Percentiles rank a stretch among this genome's conserved stretches.
These are phyloP conservation scores for Arnoldichthys spilopterus DNA, from an alignment of 2,797 vertebrate species.

Conservation along the genomic window DNA sequence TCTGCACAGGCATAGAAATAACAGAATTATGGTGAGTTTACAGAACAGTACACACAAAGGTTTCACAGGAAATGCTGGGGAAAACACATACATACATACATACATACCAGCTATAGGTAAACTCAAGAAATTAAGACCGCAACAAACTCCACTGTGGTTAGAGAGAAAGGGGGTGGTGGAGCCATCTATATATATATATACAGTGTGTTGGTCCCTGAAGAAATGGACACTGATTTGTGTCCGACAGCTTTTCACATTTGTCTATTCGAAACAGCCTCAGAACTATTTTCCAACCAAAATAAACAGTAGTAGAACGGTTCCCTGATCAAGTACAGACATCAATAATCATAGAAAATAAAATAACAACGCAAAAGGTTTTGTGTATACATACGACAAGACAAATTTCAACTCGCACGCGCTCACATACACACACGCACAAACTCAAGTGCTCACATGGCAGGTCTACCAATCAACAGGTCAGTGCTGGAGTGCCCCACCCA, in stretches of 20 bases:
- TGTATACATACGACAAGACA: conserved; percentile 45
- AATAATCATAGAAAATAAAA: conserved; percentile 55
- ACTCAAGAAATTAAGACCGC: conserved; percentile 50
- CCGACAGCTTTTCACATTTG: conserved; percentile 59
- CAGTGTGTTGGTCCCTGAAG: conserved; percentile 77
- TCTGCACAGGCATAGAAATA: conserved; percentile 66
- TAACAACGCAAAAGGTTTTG: conserved; percentile 55
- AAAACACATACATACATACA: conserved; percentile 37
- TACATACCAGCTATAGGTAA: conserved; percentile 60
- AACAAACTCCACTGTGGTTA: conserved; percentile 45
- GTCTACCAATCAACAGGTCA: conserved; percentile 53
- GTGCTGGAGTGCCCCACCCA: conserved; percentile 57
- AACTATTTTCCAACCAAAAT: conserved; percentile 37
- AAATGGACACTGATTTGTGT: conserved; percentile 64
- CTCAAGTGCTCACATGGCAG: conserved; percentile 64
- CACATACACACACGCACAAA: conserved; percentile 39
- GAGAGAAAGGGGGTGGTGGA: conserved; percentile 48
- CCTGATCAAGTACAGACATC: conserved; percentile 65
- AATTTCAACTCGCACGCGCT: conserved; percentile 43
- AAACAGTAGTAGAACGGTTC: conserved; percentile 54
- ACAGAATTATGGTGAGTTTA: conserved; percentile 73
- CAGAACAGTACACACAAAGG: conserved; percentile 63
- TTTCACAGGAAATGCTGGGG: conserved; percentile 51
- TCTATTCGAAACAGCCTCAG: conserved; percentile 50
- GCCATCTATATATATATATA: conserved; percentile 63